These are phyloP conservation scores for Sphaerodactylus townsendi DNA, from an alignment of 2,113 vertebrate genomes.

Conservation along the genomic window DNA sequence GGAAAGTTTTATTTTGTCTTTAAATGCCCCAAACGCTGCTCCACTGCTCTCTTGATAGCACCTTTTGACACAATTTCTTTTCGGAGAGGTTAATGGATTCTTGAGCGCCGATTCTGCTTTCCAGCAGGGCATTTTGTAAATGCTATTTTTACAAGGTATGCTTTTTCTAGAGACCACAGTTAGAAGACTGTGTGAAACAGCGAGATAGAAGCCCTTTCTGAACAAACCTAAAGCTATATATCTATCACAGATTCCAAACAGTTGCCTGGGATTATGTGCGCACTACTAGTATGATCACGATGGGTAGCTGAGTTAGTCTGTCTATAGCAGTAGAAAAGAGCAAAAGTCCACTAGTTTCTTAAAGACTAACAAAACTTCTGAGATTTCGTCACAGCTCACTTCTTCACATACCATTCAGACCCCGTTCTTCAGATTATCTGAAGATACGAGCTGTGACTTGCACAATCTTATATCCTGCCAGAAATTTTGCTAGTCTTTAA, in stretches of 20 bases:
- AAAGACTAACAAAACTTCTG: no score
- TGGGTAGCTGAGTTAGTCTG: no score
- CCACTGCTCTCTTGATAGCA: not conserved
- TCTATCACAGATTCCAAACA: not conserved
- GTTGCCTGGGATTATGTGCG: not conserved
- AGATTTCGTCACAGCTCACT: no score
- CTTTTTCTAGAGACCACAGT: not conserved
- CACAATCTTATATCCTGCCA: no score
- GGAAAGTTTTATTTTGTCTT: not conserved
- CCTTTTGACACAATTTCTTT: not conserved
- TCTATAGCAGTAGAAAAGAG: no score
- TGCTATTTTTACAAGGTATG: not conserved
- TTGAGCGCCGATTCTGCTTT: not conserved
- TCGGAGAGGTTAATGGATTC: not conserved
- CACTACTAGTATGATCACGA: not conserved
- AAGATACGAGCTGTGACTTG: no score
- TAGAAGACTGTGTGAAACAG: not conserved
- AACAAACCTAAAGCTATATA: not conserved
- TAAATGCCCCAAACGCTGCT: not conserved
- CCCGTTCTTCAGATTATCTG: no score
- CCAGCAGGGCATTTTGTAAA: not conserved
- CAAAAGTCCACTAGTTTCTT: no score
- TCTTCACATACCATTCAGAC: no score
- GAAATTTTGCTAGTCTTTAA: no score
- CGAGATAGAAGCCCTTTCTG: rapidly evolving